These are phyloP conservation scores for Adelphocoris suturalis DNA, from an alignment of 2,888 invertebrate species.

Conservation along the genomic window DNA sequence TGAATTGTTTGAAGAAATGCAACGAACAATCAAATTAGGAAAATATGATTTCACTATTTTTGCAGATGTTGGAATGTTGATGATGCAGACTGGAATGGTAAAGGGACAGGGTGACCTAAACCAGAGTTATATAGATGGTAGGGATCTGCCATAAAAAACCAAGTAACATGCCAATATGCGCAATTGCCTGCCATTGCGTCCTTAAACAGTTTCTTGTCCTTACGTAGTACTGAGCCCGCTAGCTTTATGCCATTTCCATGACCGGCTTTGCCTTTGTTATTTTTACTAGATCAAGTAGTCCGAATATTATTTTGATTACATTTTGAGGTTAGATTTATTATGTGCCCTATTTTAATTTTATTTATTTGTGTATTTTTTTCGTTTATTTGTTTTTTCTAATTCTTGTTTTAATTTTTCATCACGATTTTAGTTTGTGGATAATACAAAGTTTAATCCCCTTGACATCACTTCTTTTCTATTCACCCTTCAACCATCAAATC, in stretches of 20 bases:
- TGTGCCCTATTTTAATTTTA: slow-evolving; percentile 19
- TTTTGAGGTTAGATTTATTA: slow-evolving; percentile 34
- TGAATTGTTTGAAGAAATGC: too few species aligned
- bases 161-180: slow-evolving; percentile 71
- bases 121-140: slow-evolving; percentile 80
- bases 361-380: slow-evolving; percentile 10
- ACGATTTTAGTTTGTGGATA: slow-evolving; percentile 21
- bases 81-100: slow-evolving; percentile 98
- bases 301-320: slow-evolving; percentile 57
- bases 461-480: slow-evolving; percentile 37
- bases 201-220: slow-evolving; percentile 71
- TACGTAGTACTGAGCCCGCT: slow-evolving; percentile 73
- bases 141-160: slow-evolving; percentile 73
- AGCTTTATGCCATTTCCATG: slow-evolving; percentile 73
- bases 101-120: slow-evolving; percentile 84
- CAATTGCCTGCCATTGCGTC: slow-evolving; percentile 73
- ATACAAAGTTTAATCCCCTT: neutral
- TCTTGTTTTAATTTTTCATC: slow-evolving; percentile 29
- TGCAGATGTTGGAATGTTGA: slow-evolving; percentile 97
- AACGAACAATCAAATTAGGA: slow-evolving; percentile 5
- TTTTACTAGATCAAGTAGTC: slow-evolving; percentile 52
- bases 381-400: slow-evolving; percentile 48
- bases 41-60: slow-evolving; percentile 79
- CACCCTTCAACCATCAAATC: slow-evolving; percentile 46
- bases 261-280: slow-evolving; percentile 74